phyloP scores from a whole-genome alignment of 2,113 vertebrate genomes.

The Brienomyrus longianalis region DNA sequence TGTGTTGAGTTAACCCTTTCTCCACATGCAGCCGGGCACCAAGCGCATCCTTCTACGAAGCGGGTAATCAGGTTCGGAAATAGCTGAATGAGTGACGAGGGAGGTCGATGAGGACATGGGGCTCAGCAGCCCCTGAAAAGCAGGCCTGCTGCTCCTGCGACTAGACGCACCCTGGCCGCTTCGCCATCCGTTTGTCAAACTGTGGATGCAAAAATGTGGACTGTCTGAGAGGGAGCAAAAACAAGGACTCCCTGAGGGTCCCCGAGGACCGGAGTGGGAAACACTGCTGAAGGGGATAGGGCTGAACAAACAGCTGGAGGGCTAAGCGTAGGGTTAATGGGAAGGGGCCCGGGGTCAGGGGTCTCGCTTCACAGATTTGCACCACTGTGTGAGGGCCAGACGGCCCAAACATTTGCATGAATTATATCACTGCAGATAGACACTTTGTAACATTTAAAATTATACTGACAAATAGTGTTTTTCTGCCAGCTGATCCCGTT shows the following conservation, averaged over 20 bases:
- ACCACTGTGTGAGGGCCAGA: background rate
- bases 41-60: background rate
- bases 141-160: background rate
- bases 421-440: background rate
- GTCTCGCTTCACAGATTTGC: background rate
- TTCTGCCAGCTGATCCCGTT: background rate
- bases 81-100: background rate
- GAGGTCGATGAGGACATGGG: background rate
- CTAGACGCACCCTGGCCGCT: background rate
- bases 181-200: no score
- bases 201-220: background rate
- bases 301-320: background rate
- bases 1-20: background rate
- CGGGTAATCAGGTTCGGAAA: background rate
- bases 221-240: background rate
- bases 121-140: background rate
- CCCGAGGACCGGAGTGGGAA: background rate
- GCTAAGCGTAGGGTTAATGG: background rate
- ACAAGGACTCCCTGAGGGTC: background rate
- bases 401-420: background rate
- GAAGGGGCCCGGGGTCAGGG: background rate
- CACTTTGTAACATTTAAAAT: background rate
- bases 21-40: background rate
- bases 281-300: background rate
- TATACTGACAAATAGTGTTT: background rate